These are phyloP conservation scores for Drosophila rufa DNA, from an alignment of 1,140 invertebrate species.

Conservation along the genomic window DNA sequence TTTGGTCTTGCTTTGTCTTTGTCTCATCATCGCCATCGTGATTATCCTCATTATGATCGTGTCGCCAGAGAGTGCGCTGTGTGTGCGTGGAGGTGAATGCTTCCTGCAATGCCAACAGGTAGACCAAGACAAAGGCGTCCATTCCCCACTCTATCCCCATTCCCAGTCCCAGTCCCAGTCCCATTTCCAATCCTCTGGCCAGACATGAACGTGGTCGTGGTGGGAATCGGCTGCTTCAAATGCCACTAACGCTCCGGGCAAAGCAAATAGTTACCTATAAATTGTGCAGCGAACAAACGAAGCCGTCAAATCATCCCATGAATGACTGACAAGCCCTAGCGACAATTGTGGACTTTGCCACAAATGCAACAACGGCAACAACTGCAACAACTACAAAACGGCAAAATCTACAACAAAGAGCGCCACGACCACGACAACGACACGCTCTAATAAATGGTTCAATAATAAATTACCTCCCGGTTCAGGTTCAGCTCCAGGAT, in stretches of 20 bases:
- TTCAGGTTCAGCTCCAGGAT: slow-evolving; percentile 53
- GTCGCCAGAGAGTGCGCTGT: slow-evolving; percentile 13
- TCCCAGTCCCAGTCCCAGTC: slow-evolving; percentile 1
- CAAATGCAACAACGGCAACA: slow-evolving; percentile 20
- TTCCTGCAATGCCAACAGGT: slow-evolving; percentile 83
- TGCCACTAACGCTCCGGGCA: slow-evolving; percentile 62
- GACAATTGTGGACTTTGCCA: slow-evolving; percentile 65
- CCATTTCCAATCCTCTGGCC: slow-evolving; percentile 29
- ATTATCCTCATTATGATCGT: slow-evolving; percentile 54
- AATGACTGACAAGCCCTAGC: slow-evolving; percentile 70
- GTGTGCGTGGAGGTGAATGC: slow-evolving; percentile 71
- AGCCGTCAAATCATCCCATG: slow-evolving; percentile 66
- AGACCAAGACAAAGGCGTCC: slow-evolving; percentile 60
- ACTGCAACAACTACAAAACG: slow-evolving; percentile 1
- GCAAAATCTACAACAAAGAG: slow-evolving; percentile 18
- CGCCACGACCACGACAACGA: slow-evolving; percentile 51
- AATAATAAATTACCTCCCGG: slow-evolving; percentile 72
- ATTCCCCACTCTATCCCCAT: slow-evolving; percentile 1
- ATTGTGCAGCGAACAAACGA: slow-evolving; percentile 60
- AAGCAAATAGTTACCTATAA: slow-evolving; percentile 71
- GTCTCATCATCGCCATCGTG: slow-evolving; percentile 78
- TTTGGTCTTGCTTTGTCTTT: slow-evolving; percentile 69
- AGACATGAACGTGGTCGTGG: slow-evolving; percentile 38
- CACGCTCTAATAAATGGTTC: slow-evolving; percentile 81
- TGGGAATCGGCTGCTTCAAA: slow-evolving; percentile 76